A percentile compares a stretch with the other conserved stretches of the same genome.
These are phyloP conservation scores for Ischnus inquisitorius DNA, from an alignment of 2,888 invertebrate species.

Conservation along the genomic window DNA sequence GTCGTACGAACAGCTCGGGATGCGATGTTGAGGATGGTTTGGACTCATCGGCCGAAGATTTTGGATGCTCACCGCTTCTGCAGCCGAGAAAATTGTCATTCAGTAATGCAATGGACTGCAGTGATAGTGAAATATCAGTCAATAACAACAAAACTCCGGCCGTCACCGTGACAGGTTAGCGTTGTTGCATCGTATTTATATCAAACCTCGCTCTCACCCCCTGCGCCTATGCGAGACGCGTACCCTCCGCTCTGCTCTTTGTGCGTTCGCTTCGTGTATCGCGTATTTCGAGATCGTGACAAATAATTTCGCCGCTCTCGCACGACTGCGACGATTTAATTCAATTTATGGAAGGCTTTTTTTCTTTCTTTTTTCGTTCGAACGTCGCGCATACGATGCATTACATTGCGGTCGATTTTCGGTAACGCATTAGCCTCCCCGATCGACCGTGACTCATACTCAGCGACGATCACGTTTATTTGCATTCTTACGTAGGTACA, in stretches of 20 bases:
- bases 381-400: conserved; percentile 20
- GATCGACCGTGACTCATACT: conserved; percentile 34
- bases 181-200: conserved; percentile 45
- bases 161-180: conserved; percentile 80
- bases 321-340: not conserved
- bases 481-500: conserved; percentile 7
- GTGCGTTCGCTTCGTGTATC: not conserved
- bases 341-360: not conserved
- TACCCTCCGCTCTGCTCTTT: not conserved
- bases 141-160: conserved; percentile 74
- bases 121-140: conserved; percentile 78
- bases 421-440: conserved; percentile 21
- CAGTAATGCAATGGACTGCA: conserved; percentile 86
- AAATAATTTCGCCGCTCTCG: not conserved
- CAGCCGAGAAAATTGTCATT: conserved; percentile 89
- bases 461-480: conserved; percentile 15
- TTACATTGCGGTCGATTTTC: conserved; percentile 13
- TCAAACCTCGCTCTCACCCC: conserved; percentile 8
- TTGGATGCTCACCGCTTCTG: conserved; percentile 87
- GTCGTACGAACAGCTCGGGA: conserved; percentile 86
- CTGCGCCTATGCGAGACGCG: not conserved
- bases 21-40: conserved; percentile 89
- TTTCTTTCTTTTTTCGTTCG: conserved; percentile 8
- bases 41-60: conserved; percentile 88
- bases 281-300: not conserved